Percentiles rank a stretch among this genome's conserved stretches.
These are phyloP conservation scores for Cossypha dichroa DNA, from an alignment of 2,797 vertebrate genomes.

Conservation along the genomic window DNA sequence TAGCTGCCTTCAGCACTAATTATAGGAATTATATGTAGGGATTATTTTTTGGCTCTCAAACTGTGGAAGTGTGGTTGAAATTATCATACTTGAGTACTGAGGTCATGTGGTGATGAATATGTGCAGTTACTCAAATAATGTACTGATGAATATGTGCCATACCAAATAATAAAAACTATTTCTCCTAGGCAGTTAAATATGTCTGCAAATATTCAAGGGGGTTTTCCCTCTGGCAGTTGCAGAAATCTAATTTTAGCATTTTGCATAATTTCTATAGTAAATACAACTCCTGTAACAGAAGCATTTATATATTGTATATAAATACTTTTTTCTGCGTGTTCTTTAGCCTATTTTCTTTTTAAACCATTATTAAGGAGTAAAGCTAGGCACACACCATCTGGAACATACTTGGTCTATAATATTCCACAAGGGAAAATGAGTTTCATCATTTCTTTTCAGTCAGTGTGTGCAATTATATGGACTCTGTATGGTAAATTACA, in stretches of 20 bases:
- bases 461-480: neutral
- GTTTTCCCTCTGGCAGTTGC: neutral
- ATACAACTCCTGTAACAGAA: neutral
- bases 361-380: neutral
- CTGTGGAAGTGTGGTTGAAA: neutral
- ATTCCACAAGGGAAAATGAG: neutral
- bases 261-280: neutral
- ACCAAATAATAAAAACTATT: neutral
- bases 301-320: neutral
- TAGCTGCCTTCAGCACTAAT: neutral
- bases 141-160: neutral
- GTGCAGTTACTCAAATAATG: neutral
- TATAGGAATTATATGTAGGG: neutral
- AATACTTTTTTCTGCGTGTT: neutral
- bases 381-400: neutral
- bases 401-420: neutral
- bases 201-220: neutral
- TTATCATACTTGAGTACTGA: conserved; percentile 6
- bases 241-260: neutral
- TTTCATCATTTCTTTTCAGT: neutral
- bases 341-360: neutral
- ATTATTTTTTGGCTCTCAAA: neutral
- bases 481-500: neutral
- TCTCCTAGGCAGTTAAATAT: neutral
- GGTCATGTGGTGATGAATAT: neutral